Evolutionary conservation across 2,113 vertebrate species (phyloP).

Genomic region (Pica pica): DNA sequence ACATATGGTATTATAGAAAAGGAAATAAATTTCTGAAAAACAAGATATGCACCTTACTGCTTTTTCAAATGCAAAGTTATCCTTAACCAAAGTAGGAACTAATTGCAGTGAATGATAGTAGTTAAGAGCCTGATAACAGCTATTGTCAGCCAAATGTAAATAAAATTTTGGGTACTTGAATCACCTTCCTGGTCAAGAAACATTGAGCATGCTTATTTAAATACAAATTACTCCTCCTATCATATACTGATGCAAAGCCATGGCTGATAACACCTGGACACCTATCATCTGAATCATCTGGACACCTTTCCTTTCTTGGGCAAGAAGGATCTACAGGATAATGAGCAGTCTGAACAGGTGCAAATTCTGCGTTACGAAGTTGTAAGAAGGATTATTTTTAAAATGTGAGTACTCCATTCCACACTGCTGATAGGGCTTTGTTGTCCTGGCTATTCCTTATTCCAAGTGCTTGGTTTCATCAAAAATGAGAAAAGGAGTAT

Average conservation of each 20-base stretch:
- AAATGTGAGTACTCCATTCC: not conserved
- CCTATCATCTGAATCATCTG: not conserved
- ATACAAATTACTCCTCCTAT: not conserved
- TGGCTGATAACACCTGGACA: not conserved
- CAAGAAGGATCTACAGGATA: not conserved
- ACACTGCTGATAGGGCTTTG: not conserved
- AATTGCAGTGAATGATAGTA: not conserved
- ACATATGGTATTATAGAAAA: not conserved
- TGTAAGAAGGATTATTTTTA: not conserved
- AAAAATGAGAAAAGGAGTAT: not conserved
- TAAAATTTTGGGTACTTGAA: not conserved
- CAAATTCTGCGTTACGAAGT: not conserved
- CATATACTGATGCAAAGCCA: not conserved
- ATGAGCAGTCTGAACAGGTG: not conserved
- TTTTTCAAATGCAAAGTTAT: not conserved
- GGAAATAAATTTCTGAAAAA: constrained; percentile 6
- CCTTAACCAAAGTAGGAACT: not conserved
- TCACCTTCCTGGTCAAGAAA: not conserved
- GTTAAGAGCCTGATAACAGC: not conserved
- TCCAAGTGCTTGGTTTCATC: not conserved
- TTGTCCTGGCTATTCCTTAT: not conserved
- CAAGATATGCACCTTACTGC: not conserved
- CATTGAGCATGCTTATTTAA: not conserved
- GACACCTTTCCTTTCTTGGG: not conserved
- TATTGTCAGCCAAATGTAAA: not conserved